A percentile compares a stretch with the other conserved stretches of the same genome.
Conservation (phyloP, 2,888 invertebrate genomes). For the Drosophila planitibia region DNA sequence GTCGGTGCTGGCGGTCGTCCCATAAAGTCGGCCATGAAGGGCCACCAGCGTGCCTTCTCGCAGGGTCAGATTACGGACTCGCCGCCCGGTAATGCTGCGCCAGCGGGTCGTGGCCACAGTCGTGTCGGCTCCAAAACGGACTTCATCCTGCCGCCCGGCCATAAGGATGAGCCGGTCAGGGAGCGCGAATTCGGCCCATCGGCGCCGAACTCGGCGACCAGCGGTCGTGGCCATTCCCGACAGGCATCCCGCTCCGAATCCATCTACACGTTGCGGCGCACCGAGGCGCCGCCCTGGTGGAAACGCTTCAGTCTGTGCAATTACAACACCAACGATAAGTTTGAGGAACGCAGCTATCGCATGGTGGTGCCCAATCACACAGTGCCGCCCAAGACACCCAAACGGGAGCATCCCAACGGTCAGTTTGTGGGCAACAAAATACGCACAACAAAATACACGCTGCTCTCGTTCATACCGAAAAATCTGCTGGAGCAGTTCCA, state of each 20-base stretch:
- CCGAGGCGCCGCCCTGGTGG: constrained; percentile 90
- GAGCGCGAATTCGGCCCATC: constrained; percentile 86
- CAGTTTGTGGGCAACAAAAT: constrained; percentile 93
- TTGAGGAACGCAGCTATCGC: constrained; percentile 90
- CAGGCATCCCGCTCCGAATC: constrained; percentile 95
- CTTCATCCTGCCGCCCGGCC: constrained; percentile 94
- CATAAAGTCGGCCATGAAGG: constrained; percentile 90
- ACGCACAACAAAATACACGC: constrained; percentile 97
- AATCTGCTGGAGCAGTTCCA: constrained; percentile 99
- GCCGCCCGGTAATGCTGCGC: constrained; percentile 72
- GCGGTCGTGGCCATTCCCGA: constrained; percentile 90
- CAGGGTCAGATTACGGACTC: constrained; percentile 93
- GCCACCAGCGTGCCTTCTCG: constrained; percentile 94
- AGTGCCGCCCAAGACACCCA: constrained; percentile 92
- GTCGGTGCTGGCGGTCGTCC: constrained; percentile 87
- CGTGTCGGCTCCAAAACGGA: constrained; percentile 94
- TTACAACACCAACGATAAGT: constrained; percentile 88
- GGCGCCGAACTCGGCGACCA: constrained; percentile 86
- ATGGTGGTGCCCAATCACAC: constrained; percentile 94
- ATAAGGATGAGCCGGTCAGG: constrained; percentile 90
- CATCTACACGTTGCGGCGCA: constrained; percentile 93
- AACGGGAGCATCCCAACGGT: constrained; percentile 94
- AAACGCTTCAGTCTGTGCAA: constrained; percentile 88
- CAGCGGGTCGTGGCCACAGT: constrained; percentile 88
- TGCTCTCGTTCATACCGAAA: constrained; percentile 97